Evolutionary conservation across 30 jellyfish, hydroid and myxozoan species (phyloP).

Genomic region (Nemopilema nomurai): DNA sequence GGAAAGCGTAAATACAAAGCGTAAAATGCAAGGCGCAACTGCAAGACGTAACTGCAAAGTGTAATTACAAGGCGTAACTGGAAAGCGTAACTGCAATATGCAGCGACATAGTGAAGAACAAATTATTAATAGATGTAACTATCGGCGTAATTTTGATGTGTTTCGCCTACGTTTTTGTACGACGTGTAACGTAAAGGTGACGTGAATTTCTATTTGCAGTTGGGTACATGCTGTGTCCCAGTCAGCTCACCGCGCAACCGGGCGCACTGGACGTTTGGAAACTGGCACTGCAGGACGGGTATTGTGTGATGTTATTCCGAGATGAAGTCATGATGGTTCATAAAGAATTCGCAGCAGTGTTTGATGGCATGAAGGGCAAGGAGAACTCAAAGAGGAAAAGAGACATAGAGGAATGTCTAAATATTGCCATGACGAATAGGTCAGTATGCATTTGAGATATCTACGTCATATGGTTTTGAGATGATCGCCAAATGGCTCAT

Average conservation of each 20-base stretch:
- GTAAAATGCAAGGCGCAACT: not conserved
- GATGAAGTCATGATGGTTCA: slow-evolving; percentile 90
- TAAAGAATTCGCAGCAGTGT: slow-evolving; percentile 62
- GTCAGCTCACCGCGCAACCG: slow-evolving; percentile 90
- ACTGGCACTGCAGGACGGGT: slow-evolving; percentile 88
- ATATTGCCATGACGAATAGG: slow-evolving; percentile 77
- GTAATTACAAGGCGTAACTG: not conserved
- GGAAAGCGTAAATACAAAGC: not conserved
- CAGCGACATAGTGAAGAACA: too few relatives aligned
- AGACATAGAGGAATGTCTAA: slow-evolving; percentile 85
- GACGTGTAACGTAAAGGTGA: not conserved
- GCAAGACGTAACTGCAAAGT: not conserved
- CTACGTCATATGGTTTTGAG: too few relatives aligned
- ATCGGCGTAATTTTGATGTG: too few relatives aligned
- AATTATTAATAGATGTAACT: too few relatives aligned
- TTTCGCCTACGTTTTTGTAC: not conserved
- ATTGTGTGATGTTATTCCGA: slow-evolving; percentile 71
- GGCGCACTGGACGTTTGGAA: slow-evolving; percentile 87
- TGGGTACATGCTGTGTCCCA: slow-evolving; percentile 92
- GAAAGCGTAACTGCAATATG: not conserved
- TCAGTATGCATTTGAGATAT: slow-evolving; percentile 11
- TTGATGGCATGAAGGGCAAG: slow-evolving; percentile 88
- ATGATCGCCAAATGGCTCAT: too few relatives aligned
- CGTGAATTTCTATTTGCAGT: slow-evolving; percentile 47
- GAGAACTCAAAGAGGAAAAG: slow-evolving; percentile 79